A percentile compares a stretch with the other conserved stretches of the same genome.
Evolutionary conservation across 1,140 invertebrate species (phyloP).

Genomic region (Hyphantria cunea): DNA sequence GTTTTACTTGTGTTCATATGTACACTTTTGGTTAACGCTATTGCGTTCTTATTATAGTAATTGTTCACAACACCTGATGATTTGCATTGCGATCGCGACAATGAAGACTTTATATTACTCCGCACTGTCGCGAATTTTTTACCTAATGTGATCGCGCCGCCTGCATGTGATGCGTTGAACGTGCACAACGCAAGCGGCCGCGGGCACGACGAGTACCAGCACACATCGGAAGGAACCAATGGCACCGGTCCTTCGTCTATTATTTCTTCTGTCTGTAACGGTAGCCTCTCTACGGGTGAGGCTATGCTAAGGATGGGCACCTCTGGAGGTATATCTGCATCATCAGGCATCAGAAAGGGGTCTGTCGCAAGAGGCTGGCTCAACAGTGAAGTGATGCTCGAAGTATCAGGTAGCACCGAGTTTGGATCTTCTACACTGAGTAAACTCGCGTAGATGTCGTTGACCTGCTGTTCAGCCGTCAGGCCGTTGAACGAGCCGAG

Average conservation of each 20-base stretch:
- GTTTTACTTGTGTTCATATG: constrained; percentile 71
- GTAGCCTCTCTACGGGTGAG: constrained; percentile 38
- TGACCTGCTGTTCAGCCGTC: constrained; percentile 67
- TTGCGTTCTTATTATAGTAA: constrained; percentile 56
- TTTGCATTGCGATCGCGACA: constrained; percentile 59
- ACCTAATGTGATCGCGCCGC: constrained; percentile 67
- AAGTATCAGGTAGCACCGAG: constrained; percentile 57
- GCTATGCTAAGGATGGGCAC: constrained; percentile 43
- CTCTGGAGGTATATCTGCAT: constrained; percentile 46
- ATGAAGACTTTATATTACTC: constrained; percentile 72
- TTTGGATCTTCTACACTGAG: constrained; percentile 63
- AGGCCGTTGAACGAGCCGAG: constrained; percentile 62
- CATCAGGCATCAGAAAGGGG: constrained; percentile 56
- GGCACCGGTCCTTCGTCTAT: constrained; percentile 52
- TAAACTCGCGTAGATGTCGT: constrained; percentile 66
- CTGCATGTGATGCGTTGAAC: constrained; percentile 74
- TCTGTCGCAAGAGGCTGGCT: constrained; percentile 56
- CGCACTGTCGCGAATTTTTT: constrained; percentile 74
- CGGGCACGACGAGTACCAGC: constrained; percentile 72
- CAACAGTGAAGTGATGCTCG: constrained; percentile 60
- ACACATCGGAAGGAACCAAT: constrained; percentile 64
- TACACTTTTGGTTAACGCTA: constrained; percentile 66
- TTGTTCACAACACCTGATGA: constrained; percentile 46
- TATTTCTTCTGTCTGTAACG: constrained; percentile 40
- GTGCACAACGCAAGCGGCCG: constrained; percentile 77